Evolutionary conservation across 2,113 vertebrate genomes (phyloP).

Genomic region (Tauraco erythrolophus): DNA sequence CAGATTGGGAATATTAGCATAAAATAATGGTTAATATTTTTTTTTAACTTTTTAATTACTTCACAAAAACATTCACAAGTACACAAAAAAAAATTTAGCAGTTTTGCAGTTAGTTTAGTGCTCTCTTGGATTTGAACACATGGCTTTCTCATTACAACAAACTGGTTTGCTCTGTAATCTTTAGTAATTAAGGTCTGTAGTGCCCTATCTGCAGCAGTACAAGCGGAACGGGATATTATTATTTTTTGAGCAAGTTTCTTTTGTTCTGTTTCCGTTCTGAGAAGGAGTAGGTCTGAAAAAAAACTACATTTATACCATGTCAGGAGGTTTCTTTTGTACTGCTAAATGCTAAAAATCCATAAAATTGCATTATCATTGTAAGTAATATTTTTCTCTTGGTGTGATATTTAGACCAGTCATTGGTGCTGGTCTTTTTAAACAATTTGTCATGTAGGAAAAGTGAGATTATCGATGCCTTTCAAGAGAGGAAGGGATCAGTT

Average conservation of each 20-base stretch:
- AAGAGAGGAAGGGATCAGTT: background rate
- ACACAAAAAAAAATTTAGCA: rapidly evolving
- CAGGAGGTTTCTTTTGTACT: background rate
- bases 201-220: background rate
- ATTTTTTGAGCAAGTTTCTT: background rate
- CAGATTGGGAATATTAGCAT: background rate
- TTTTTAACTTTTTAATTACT: background rate
- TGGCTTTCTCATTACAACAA: background rate
- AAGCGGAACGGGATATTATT: background rate
- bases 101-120: background rate
- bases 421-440: background rate
- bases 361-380: background rate
- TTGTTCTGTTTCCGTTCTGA: background rate
- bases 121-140: background rate
- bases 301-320: background rate
- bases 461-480: background rate
- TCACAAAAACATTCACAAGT: background rate
- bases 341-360: background rate
- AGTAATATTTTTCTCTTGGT: background rate
- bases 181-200: background rate
- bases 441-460: background rate
- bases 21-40: background rate
- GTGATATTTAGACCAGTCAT: background rate
- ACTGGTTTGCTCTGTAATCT: background rate
- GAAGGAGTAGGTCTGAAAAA: background rate